phyloP scores from a whole-genome alignment of 2,113 vertebrate species.

The Steatornis caripensis region DNA sequence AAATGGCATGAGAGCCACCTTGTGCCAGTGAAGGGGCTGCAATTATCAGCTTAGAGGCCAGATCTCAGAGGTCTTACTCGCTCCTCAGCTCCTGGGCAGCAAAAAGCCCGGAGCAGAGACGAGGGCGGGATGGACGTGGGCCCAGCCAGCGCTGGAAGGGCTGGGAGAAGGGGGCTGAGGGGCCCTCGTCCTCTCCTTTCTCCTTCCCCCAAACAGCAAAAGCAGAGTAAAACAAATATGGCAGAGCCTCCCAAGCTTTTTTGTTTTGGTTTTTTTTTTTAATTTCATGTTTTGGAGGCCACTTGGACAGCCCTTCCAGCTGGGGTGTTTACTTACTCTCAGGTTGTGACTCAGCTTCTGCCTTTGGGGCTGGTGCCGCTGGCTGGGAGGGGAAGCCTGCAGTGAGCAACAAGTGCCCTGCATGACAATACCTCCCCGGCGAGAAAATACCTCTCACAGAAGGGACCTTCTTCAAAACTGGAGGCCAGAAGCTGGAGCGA shows the following conservation, averaged over 20 bases:
- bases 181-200: background rate
- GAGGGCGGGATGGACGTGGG: accelerated
- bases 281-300: background rate
- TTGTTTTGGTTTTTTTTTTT: too few species aligned
- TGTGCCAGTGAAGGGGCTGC: conserved; percentile 84
- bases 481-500: conserved; percentile 1
- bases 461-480: background rate
- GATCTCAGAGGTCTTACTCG: background rate
- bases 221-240: conserved; percentile 1
- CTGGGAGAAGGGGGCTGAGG: background rate
- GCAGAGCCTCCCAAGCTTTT: background rate
- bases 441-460: background rate
- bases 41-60: conserved; percentile 90
- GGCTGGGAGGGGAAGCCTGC: conserved; percentile 40
- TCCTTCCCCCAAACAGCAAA: background rate
- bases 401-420: conserved; percentile 68
- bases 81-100: background rate
- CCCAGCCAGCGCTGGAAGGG: background rate
- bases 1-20: conserved; percentile 83
- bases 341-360: background rate
- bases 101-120: accelerated
- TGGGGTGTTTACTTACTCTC: background rate
- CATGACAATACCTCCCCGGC: conserved; percentile 53
- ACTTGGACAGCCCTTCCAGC: conserved; percentile 10
- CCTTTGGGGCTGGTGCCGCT: conserved; percentile 55